Percentiles rank a stretch among this genome's conserved stretches.
Conservation (phyloP, 2,797 vertebrate species). For the Smutsia temminckii region DNA sequence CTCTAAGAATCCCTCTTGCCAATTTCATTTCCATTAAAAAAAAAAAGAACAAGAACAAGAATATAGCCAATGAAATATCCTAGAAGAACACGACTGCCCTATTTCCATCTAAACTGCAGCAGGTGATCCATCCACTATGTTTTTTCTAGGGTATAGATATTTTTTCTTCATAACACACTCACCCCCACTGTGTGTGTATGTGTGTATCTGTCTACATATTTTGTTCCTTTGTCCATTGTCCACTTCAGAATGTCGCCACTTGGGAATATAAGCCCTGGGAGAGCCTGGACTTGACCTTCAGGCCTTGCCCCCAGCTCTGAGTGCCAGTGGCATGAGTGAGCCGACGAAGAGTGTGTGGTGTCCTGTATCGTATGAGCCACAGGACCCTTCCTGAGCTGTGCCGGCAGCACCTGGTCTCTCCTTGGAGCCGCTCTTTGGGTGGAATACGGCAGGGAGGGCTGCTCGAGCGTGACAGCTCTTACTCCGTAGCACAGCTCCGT, state of each 20-base stretch:
- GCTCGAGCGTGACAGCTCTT: not conserved
- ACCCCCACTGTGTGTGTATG: not conserved
- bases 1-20: no score
- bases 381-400: not conserved
- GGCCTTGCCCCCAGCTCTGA: not conserved
- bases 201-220: not conserved
- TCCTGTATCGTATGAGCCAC: not conserved
- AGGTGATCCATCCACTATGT: not conserved
- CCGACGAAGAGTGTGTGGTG: not conserved
- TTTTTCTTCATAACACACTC: not conserved
- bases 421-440: not conserved
- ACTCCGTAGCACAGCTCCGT: not conserved
- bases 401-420: not conserved
- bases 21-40: not conserved
- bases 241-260: not conserved
- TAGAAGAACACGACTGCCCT: not conserved
- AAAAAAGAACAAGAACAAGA: not conserved
- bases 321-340: not conserved
- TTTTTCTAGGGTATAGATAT: not conserved
- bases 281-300: not conserved
- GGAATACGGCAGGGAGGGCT: not conserved
- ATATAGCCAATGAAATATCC: not conserved
- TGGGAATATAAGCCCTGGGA: not conserved
- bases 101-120: not conserved
- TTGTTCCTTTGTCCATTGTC: not conserved